Percentiles rank a stretch among this genome's conserved stretches.
These are phyloP conservation scores for Acromyrmex charruanus DNA, from an alignment of 1,140 invertebrate genomes.

Conservation along the genomic window DNA sequence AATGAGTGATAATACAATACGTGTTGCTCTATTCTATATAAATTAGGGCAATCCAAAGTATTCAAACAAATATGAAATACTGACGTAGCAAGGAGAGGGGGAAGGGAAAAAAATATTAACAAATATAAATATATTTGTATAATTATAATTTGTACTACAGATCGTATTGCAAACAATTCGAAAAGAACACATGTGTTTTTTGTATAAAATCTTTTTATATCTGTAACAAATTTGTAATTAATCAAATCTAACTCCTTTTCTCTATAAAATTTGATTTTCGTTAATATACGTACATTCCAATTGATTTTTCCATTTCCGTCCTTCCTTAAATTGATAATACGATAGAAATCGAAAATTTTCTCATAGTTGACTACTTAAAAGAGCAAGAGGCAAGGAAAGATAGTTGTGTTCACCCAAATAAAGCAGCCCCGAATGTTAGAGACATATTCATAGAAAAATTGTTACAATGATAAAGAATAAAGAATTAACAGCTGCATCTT, in stretches of 20 bases:
- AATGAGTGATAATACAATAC: slow-evolving; percentile 15
- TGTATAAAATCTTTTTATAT: slow-evolving; percentile 26
- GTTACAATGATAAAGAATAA: slow-evolving; percentile 62
- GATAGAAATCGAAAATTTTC: slow-evolving; percentile 62
- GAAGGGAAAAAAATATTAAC: slow-evolving; percentile 11
- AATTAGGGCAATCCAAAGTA: slow-evolving; percentile 10
- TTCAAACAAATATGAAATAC: slow-evolving; percentile 39
- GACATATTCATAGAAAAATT: slow-evolving; percentile 61
- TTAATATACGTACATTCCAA: slow-evolving; percentile 70
- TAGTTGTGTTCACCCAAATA: slow-evolving; percentile 46
- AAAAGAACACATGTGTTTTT: slow-evolving; percentile 28
- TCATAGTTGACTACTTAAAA: slow-evolving; percentile 27
- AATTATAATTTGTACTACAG: slow-evolving; percentile 47
- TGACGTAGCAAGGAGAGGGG: not conserved
- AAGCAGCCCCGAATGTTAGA: slow-evolving; percentile 54
- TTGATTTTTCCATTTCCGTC: slow-evolving; percentile 74
- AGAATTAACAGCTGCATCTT: slow-evolving; percentile 50
- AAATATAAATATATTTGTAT: slow-evolving; percentile 5
- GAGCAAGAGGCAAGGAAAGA: slow-evolving; percentile 38
- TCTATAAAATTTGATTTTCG: slow-evolving; percentile 64
- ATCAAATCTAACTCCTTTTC: slow-evolving; percentile 63
- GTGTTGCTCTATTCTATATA: slow-evolving; percentile 35
- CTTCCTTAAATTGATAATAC: slow-evolving; percentile 72
- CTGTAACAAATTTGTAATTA: slow-evolving; percentile 36
- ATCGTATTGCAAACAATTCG: slow-evolving; percentile 39